Conservation (phyloP, 2,888 invertebrate genomes). For the Invenusta paracnida region DNA sequence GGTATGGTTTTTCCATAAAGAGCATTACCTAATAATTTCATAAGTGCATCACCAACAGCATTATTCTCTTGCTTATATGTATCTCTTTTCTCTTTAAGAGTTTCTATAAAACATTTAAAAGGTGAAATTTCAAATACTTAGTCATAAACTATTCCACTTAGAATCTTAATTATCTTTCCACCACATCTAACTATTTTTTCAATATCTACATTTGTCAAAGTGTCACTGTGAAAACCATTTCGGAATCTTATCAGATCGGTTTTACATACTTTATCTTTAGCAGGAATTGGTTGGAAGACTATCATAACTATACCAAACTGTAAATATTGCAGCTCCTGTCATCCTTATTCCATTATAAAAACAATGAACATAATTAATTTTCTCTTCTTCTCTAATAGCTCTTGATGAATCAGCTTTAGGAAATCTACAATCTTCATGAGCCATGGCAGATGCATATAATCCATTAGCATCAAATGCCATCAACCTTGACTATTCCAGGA, state of each 20-base stretch:
- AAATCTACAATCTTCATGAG: background rate
- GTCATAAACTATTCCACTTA: constrained; percentile 13
- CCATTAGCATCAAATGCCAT: background rate
- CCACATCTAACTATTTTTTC: background rate
- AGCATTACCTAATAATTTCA: constrained; percentile 33
- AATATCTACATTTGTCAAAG: background rate
- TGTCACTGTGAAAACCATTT: background rate
- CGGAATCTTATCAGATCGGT: background rate
- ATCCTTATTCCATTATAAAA: background rate
- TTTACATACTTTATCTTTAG: background rate
- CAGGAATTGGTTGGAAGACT: background rate
- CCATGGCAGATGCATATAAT: background rate
- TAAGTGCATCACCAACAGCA: constrained; percentile 34
- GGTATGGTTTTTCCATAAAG: constrained; percentile 38
- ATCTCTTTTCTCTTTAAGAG: background rate
- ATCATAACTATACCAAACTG: background rate
- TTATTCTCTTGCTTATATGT: constrained; percentile 19
- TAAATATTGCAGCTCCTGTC: background rate
- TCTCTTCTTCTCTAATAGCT: background rate
- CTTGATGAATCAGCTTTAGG: background rate
- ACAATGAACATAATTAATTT: background rate
- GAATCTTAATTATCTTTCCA: background rate
- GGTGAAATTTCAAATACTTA: background rate
- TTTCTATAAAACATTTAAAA: constrained; percentile 32
- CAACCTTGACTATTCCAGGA: background rate